These are phyloP conservation scores for Nasua narica DNA, from an alignment of 2,797 vertebrate species.

Conservation along the genomic window DNA sequence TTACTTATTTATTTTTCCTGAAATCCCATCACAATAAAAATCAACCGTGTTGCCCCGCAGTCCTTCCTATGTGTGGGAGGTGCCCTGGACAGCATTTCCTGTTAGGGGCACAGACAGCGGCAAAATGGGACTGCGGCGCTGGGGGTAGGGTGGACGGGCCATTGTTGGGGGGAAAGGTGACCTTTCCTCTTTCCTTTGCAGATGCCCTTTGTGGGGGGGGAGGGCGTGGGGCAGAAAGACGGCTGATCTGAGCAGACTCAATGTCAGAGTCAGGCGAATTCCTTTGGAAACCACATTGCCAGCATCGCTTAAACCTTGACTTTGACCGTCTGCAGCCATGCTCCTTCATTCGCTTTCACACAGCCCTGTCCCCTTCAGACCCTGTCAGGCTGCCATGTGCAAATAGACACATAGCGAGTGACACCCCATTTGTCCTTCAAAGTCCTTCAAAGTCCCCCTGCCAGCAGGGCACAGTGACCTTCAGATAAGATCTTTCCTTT, in stretches of 20 bases:
- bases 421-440: background rate
- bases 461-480: background rate
- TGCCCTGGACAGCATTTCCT: background rate
- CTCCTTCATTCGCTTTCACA: accelerated
- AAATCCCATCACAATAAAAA: constrained; percentile 62
- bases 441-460: background rate
- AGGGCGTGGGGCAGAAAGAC: accelerated
- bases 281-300: background rate
- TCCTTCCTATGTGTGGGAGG: background rate
- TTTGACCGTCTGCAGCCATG: background rate
- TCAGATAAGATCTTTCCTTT: background rate
- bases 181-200: background rate
- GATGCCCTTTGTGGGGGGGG: background rate
- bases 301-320: background rate
- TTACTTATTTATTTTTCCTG: constrained; percentile 65
- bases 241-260: accelerated
- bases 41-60: background rate
- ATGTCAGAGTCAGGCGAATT: accelerated
- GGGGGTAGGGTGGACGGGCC: accelerated
- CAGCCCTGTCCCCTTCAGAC: background rate
- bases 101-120: background rate
- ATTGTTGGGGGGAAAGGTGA: background rate
- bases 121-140: accelerated
- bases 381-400: background rate
- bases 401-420: accelerated